Evolutionary conservation across 2,113 vertebrate species (phyloP).

Genomic region (Machaerirhynchus nigripectus): DNA sequence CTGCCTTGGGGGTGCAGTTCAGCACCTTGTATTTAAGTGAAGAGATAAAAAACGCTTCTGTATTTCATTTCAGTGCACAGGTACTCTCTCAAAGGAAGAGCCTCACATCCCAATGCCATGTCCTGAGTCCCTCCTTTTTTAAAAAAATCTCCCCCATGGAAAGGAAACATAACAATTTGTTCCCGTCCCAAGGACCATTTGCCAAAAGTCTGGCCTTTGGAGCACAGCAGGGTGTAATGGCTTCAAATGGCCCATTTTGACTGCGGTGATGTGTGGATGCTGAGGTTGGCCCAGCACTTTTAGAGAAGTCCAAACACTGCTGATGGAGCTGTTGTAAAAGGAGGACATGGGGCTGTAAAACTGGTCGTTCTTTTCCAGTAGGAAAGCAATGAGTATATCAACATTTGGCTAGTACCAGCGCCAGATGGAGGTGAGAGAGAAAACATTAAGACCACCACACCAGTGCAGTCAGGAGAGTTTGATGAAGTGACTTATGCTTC

Average conservation of each 20-base stretch:
- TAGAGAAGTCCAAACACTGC: neutral
- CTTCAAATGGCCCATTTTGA: neutral
- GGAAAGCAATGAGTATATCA: neutral
- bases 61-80: neutral
- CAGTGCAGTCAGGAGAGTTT: neutral
- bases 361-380: neutral
- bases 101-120: neutral
- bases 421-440: neutral
- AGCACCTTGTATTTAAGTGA: neutral
- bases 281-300: neutral
- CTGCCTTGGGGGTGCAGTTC: neutral
- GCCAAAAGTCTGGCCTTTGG: neutral
- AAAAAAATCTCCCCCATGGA: neutral
- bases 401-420: neutral
- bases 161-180: neutral
- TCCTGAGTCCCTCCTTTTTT: neutral
- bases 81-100: neutral
- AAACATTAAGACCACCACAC: neutral
- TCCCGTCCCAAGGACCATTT: neutral
- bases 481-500: neutral
- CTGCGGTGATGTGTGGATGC: fast-evolving
- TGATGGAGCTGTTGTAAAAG: neutral
- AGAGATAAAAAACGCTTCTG: neutral
- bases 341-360: neutral
- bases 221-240: neutral